A percentile compares a stretch with the other conserved stretches of the same genome.
These are phyloP conservation scores for Drosophila malerkotliana DNA, from an alignment of 1,140 invertebrate genomes.

Conservation along the genomic window DNA sequence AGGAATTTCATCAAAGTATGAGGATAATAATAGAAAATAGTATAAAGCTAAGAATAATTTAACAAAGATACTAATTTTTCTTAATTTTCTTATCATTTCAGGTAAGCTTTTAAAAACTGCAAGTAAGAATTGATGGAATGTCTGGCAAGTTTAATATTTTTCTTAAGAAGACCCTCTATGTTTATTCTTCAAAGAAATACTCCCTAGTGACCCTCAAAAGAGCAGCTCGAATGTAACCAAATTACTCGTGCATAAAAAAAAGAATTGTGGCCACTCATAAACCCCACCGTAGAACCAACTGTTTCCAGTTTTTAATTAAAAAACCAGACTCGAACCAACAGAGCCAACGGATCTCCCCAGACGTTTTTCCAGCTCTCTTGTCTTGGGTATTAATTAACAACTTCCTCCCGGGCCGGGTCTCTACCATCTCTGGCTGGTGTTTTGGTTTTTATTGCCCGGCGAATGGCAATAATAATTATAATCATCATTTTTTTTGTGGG, in stretches of 20 bases:
- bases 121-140: background rate
- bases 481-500: conserved; percentile 39
- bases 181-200: background rate
- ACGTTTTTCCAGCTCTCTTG: conserved; percentile 58
- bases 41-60: background rate
- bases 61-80: background rate
- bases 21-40: background rate
- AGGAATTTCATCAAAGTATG: background rate
- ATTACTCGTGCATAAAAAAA: conserved; percentile 60
- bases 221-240: conserved; percentile 63
- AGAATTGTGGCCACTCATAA: conserved; percentile 49
- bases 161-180: conserved; percentile 10
- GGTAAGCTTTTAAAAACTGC: conserved; percentile 41
- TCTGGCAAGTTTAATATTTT: background rate
- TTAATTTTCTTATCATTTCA: conserved; percentile 41
- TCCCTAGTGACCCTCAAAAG: conserved; percentile 42
- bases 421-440: conserved; percentile 23
- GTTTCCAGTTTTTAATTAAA: conserved; percentile 68
- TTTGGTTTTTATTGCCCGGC: conserved; percentile 53
- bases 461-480: conserved; percentile 71
- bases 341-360: conserved; percentile 34
- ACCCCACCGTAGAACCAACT: conserved; percentile 23
- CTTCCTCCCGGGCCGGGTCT: conserved; percentile 56
- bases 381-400: conserved; percentile 71
- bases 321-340: conserved; percentile 33